A percentile compares a stretch with the other conserved stretches of the same genome.
Conservation (phyloP, 2,113 vertebrate genomes). For the Cinclus cinclus region DNA sequence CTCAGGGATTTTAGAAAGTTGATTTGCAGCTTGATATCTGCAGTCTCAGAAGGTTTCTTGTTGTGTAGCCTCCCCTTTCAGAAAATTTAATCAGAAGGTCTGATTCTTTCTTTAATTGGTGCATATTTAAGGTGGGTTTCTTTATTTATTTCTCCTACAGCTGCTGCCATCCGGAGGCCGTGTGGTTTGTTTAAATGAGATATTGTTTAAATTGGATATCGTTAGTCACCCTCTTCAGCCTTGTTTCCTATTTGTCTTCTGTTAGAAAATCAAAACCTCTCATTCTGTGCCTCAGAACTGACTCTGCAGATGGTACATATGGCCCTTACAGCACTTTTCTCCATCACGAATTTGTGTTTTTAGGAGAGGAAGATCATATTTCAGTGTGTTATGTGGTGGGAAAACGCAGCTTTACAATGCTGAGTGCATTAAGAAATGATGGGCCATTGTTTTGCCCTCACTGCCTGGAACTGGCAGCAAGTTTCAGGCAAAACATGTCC, state of each 20-base stretch:
- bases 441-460: background rate
- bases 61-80: background rate
- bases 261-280: slow-evolving; percentile 6
- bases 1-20: background rate
- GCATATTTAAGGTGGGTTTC: background rate
- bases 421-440: background rate
- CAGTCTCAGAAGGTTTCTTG: background rate
- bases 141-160: slow-evolving; percentile 4
- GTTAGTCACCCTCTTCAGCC: background rate
- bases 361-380: slow-evolving; percentile 17
- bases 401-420: background rate
- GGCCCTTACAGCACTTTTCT: background rate
- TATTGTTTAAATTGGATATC: background rate
- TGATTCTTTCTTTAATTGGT: background rate
- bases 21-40: background rate
- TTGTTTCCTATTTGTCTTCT: background rate
- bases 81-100: background rate
- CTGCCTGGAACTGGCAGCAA: background rate
- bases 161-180: slow-evolving; percentile 55
- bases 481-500: background rate
- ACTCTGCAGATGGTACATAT: background rate
- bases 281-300: background rate
- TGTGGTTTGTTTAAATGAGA: background rate
- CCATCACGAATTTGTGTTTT: slow-evolving; percentile 1
- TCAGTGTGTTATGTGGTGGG: slow-evolving; percentile 9